Conservation (phyloP, 2,888 invertebrate genomes). For the Nephrotoma flavescens region DNA sequence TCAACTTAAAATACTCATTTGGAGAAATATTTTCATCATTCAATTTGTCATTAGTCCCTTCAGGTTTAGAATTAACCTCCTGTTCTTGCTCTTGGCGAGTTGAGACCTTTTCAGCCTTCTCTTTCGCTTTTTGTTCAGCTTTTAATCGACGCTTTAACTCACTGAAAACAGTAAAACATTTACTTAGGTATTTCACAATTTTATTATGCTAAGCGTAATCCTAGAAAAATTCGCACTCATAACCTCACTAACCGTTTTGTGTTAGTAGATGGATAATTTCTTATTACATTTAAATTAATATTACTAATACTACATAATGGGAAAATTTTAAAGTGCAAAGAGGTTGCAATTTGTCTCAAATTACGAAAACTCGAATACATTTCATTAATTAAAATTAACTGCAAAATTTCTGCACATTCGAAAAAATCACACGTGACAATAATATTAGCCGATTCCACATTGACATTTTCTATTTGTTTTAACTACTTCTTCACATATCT, state of each 20-base stretch:
- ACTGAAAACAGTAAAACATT: constrained; percentile 39
- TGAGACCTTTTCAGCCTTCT: constrained; percentile 63
- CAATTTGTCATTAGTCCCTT: constrained; percentile 26
- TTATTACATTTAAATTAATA: background rate
- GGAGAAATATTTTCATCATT: constrained; percentile 77
- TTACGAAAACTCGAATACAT: background rate
- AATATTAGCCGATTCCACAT: background rate
- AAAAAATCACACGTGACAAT: background rate
- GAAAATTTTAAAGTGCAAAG: background rate
- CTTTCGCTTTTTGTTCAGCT: constrained; percentile 84
- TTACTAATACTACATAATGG: background rate
- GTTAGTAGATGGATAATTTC: background rate
- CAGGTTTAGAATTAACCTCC: constrained; percentile 20
- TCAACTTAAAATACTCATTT: constrained; percentile 85
- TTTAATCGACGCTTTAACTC: constrained; percentile 86
- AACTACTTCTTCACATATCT: background rate
- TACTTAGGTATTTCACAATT: background rate
- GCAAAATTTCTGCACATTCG: background rate
- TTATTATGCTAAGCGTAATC: background rate
- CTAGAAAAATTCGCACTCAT: background rate
- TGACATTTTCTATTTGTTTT: background rate
- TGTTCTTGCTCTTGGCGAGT: constrained; percentile 12
- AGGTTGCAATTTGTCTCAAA: background rate
- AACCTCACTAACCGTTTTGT: constrained; percentile 5
- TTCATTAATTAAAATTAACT: background rate